Evolutionary conservation across 2,888 invertebrate species (phyloP), one percentile per base, ranked within the genome.

Genomic region (Stegophylla sp.): DNA sequence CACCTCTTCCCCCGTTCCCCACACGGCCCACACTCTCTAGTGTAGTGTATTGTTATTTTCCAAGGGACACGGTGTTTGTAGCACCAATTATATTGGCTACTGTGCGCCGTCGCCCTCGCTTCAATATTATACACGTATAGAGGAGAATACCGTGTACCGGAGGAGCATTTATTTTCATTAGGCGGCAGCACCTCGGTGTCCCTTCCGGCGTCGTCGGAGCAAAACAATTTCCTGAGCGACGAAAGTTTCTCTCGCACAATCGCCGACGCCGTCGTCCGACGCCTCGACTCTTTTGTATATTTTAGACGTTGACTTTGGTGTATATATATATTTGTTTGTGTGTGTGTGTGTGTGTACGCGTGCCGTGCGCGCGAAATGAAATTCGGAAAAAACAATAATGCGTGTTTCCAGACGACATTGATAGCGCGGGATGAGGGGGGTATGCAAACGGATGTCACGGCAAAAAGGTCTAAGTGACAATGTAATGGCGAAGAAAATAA

Each of bases 161-260:
- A 13, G 7, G 45, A 63, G 56, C 66, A 59, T 77, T 77, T 77
- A 48, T 77, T 77, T 77, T 77, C 77, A 77, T 77, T 77, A 77
- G 34, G 43, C n/a, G 34, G 43, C n/a, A 20, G 56, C 56, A 69
- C 77, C 59, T 69, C 77, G 69, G 67, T 26, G 69, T 69, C 69
- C 77, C 48, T 79, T 69, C 77, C 69, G 77, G 69, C 69, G 59
- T 61, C 69, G 59, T 61, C 77, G 56, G 28, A 51, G 69, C 77
- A 61, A 79, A 69, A 79, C 77, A 79, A 79, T 79, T 69, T 79
- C 77, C 77, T 79, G 77, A 59, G 69, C 77, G 61, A 59, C 61
- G 56, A 17, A 15, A 9, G 28, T 28, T 23, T 4, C 17, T 61
- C 26, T 53, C 41, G 59, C 26, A 26, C 10, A 23, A 66, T 17